A percentile compares a stretch with the other conserved stretches of the same genome.
These are phyloP conservation scores for Nasonia vitripennis DNA, from an alignment of 1,140 invertebrate genomes.

Conservation along the genomic window DNA sequence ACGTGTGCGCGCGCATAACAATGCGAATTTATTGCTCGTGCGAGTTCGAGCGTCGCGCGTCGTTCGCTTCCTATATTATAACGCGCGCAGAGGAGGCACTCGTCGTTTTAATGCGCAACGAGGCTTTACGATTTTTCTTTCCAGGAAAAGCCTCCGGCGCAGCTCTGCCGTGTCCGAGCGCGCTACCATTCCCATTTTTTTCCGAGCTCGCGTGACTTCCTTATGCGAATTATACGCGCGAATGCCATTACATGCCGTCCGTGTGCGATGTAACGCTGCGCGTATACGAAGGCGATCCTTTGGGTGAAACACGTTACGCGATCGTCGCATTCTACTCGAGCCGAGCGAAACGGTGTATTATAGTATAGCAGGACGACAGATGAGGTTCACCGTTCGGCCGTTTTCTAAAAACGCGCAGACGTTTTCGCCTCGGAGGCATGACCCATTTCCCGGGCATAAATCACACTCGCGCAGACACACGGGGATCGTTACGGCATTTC, in stretches of 20 bases:
- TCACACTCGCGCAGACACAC: constrained; percentile 64
- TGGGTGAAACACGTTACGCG: too few species aligned
- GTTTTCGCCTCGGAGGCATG: constrained; percentile 69
- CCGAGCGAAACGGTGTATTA: too few species aligned
- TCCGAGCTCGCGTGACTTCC: constrained; percentile 38
- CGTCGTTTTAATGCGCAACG: not conserved
- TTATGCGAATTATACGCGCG: constrained; percentile 35
- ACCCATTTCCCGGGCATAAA: constrained; percentile 74
- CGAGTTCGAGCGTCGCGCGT: constrained; percentile 25
- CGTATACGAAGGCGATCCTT: too few species aligned
- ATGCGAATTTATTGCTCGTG: constrained; percentile 29
- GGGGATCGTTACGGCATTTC: constrained; percentile 67
- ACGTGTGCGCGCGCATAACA: not conserved
- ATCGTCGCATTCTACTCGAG: too few species aligned
- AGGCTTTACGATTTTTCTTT: constrained; percentile 37
- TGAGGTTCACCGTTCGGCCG: constrained; percentile 47
- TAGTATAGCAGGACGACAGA: not conserved
- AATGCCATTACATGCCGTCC: not conserved
- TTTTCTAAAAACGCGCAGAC: constrained; percentile 64
- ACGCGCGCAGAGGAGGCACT: not conserved
- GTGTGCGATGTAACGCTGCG: not conserved
- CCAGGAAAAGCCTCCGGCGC: constrained; percentile 13
- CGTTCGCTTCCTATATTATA: constrained; percentile 19
- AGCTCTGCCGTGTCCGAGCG: not conserved
- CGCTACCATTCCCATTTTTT: constrained; percentile 2